These are phyloP conservation scores for Elephantulus edwardii DNA, from an alignment of 2,113 vertebrate species.

Conservation along the genomic window DNA sequence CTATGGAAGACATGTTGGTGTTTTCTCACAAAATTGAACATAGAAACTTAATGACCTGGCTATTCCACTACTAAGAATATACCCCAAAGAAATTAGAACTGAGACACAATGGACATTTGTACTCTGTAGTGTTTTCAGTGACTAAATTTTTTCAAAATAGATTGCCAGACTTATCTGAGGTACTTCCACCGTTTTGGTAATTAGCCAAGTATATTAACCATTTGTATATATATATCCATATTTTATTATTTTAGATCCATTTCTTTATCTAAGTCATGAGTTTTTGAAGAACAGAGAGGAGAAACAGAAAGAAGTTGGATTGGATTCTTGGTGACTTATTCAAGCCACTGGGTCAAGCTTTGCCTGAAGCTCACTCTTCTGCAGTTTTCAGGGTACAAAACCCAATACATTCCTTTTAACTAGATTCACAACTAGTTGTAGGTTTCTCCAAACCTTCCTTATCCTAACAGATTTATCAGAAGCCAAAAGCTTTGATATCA, in stretches of 20 bases:
- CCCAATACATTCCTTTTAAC: neutral
- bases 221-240: neutral
- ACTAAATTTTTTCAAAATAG: neutral
- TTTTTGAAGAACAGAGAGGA: neutral
- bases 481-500: neutral
- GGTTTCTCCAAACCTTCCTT: neutral
- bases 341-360: conserved; percentile 38
- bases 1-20: too few relatives aligned
- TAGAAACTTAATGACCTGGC: too few relatives aligned
- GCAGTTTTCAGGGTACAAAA: neutral
- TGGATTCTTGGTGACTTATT: neutral
- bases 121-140: neutral
- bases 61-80: too few relatives aligned
- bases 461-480: neutral
- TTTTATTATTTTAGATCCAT: neutral
- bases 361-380: conserved; percentile 17
- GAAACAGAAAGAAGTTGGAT: neutral
- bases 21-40: too few relatives aligned
- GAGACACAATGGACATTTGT: too few relatives aligned
- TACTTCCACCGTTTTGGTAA: neutral
- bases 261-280: neutral
- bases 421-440: neutral
- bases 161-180: neutral
- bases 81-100: too few relatives aligned
- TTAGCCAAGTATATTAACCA: neutral